Evolutionary conservation across 2,797 vertebrate species (phyloP).

Genomic region (Eptatretus atami): DNA sequence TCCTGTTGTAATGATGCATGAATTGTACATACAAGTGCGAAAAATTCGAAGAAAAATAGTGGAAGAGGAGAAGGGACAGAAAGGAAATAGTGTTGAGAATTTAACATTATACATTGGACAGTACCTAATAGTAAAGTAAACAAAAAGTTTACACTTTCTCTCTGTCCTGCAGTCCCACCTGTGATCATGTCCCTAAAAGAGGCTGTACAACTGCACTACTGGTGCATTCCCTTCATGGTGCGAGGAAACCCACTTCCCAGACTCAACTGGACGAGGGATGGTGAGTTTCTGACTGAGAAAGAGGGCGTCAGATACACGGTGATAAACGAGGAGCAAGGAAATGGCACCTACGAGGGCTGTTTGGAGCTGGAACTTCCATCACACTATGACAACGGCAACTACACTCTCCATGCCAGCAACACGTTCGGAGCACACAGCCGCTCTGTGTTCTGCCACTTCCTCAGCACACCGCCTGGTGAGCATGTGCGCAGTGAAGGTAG

Average conservation of each 20-base stretch:
- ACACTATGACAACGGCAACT: constrained; percentile 70
- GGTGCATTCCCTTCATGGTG: constrained; percentile 95
- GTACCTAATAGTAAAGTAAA: too few relatives aligned
- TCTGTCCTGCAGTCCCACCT: constrained; percentile 32
- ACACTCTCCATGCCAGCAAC: constrained; percentile 44
- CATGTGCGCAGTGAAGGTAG: too few relatives aligned
- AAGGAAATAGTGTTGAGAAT: too few relatives aligned
- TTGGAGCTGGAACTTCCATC: constrained; percentile 76
- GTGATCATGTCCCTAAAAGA: constrained; percentile 59
- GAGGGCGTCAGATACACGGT: too few relatives aligned
- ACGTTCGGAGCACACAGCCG: constrained; percentile 31
- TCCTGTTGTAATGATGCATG: too few relatives aligned
- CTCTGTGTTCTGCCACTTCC: constrained; percentile 49
- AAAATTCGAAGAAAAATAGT: too few relatives aligned
- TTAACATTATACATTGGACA: too few relatives aligned
- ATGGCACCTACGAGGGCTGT: constrained; percentile 73
- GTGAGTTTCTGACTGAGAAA: too few relatives aligned
- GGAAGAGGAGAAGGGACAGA: too few relatives aligned
- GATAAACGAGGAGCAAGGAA: constrained; percentile 33
- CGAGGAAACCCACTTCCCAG: constrained; percentile 45
- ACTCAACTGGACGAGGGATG: constrained; percentile 28
- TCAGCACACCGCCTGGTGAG: constrained; percentile 15
- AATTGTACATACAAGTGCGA: too few relatives aligned
- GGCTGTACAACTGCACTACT: constrained; percentile 62
- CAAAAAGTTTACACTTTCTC: too few relatives aligned